Evolutionary conservation across 2,113 vertebrate species (phyloP), one percentile per base, ranked within the genome.

Genomic region (Paracyprichromis sp.): DNA sequence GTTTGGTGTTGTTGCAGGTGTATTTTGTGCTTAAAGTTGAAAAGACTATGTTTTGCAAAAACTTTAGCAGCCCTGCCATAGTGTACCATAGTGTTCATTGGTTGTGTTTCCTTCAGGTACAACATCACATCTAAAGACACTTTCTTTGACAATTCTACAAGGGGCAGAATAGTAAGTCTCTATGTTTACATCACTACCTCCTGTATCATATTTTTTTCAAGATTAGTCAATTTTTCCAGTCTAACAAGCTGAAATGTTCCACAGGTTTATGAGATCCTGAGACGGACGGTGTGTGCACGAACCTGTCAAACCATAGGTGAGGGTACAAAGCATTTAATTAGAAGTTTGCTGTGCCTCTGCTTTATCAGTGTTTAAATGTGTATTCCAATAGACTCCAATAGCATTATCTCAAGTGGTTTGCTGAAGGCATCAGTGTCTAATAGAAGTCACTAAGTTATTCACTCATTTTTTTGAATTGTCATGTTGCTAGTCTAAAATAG

Each of bases 231-330:
- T 19, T 24, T 13, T 40, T 63, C 19, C 7, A 29, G 26, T 73
- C 19, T 92, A 50, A 91, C 31, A 4, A 45, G 47, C 5, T 38
- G 5, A 6, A 16, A 2, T 90, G 26, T 86, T 85, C 57, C 11
- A 63, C 86, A 99, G 99, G 98, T 99, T 82, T 97, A 97, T 12
- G 98, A 99, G 96, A 99, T 99, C 94, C 95, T 99, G 95, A 98
- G 99, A 93, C 97, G 98, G 52, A 99, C 98, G 0, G 83, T 96
- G 89, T 98, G 97, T 86, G 96, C 96, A 24, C 97, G 97, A 82
- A 97, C 97, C 91, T 97, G 97, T 96, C 98, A 97, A 94, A 98
- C 96, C 45, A 98, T 98, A 95, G 99, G 99, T 99, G 96, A 98
- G 94, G 66, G 82, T 5, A 16, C 14, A 9, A 24, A 14, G 21